These are phyloP conservation scores for Candoia aspera DNA, from an alignment of 2,113 vertebrate species.

Conservation along the genomic window DNA sequence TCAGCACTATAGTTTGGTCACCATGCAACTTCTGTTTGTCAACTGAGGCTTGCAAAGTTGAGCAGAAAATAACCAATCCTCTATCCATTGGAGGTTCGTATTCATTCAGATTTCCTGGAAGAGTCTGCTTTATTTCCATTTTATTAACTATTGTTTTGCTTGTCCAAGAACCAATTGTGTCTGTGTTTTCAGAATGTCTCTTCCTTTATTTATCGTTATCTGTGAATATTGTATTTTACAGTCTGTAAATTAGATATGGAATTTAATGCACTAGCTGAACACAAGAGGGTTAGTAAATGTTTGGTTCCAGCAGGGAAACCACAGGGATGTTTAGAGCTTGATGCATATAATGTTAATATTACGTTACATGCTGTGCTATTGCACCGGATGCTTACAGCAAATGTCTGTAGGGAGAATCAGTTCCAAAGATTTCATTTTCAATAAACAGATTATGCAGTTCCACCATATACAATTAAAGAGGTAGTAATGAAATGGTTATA, in stretches of 20 bases:
- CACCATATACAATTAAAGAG: slow-evolving; percentile 82
- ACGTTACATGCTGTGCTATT: slow-evolving; percentile 79
- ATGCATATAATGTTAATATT: slow-evolving; percentile 82
- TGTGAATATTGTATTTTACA: slow-evolving; percentile 80
- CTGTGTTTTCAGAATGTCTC: slow-evolving; percentile 69
- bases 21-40: slow-evolving; percentile 40
- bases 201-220: slow-evolving; percentile 78
- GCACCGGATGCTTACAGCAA: slow-evolving; percentile 79
- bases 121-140: slow-evolving; percentile 64
- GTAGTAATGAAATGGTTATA: slow-evolving; percentile 89
- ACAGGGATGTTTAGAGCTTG: slow-evolving; percentile 71
- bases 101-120: slow-evolving; percentile 67
- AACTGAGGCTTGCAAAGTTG: neutral
- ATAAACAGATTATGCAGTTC: slow-evolving; percentile 86
- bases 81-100: slow-evolving; percentile 59
- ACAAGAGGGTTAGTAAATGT: slow-evolving; percentile 73
- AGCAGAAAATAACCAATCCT: slow-evolving; percentile 52
- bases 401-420: slow-evolving; percentile 82
- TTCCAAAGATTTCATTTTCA: slow-evolving; percentile 89
- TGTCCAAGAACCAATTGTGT: slow-evolving; percentile 61
- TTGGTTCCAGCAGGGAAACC: slow-evolving; percentile 72
- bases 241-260: slow-evolving; percentile 79
- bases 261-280: slow-evolving; percentile 75
- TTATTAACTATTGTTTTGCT: slow-evolving; percentile 70
- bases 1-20: neutral